Evolutionary conservation across 1,140 invertebrate species (phyloP).

Genomic region (Orchestia grillus): DNA sequence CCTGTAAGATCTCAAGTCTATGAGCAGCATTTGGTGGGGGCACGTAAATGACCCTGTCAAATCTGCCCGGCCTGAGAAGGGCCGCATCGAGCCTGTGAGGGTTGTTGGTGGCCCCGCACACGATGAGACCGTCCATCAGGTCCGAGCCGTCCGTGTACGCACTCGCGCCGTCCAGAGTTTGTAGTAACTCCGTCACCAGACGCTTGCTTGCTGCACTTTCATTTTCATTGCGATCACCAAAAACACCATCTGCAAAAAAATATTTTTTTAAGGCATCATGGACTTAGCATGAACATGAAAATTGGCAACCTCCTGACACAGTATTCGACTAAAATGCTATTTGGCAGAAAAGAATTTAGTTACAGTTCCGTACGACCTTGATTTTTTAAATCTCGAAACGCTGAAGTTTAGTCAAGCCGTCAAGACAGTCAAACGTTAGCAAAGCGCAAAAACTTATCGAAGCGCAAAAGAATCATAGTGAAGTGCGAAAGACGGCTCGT

Average conservation of each 20-base stretch:
- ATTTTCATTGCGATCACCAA: conserved; percentile 74
- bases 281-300: background rate
- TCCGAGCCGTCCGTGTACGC: background rate
- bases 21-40: conserved; percentile 83
- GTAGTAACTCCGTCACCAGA: conserved; percentile 89
- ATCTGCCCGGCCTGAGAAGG: conserved; percentile 85
- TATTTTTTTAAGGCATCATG: background rate
- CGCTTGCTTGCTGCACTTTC: conserved; percentile 74
- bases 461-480: too few species aligned
- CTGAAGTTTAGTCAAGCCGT: too few species aligned
- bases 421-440: too few species aligned
- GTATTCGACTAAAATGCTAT: background rate
- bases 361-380: too few species aligned
- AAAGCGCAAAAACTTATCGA: too few species aligned
- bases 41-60: conserved; percentile 92
- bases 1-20: conserved; percentile 80
- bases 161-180: conserved; percentile 84
- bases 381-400: too few species aligned
- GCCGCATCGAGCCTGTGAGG: conserved; percentile 93
- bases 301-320: background rate
- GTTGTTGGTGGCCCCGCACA: conserved; percentile 94
- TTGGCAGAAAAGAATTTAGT: background rate
- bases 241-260: conserved; percentile 83
- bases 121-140: conserved; percentile 72
- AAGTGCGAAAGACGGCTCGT: too few species aligned